Conservation (phyloP, 2,797 vertebrate genomes). For the Amphiprion clarkii region DNA sequence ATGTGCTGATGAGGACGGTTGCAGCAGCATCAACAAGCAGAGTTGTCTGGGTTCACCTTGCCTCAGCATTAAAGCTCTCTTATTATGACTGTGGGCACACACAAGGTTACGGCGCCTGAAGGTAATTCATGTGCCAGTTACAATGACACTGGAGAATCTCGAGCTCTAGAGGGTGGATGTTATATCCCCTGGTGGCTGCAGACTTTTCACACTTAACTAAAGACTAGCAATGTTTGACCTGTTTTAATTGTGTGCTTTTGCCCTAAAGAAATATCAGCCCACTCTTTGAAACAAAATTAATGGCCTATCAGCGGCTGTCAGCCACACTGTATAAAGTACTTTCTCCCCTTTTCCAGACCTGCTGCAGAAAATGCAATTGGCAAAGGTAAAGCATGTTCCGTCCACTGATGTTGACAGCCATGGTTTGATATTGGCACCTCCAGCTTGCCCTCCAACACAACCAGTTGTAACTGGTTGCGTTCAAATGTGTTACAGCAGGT, state of each 20-base stretch:
- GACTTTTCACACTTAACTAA: neutral
- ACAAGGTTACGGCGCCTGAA: constrained; percentile 1
- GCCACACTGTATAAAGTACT: too few species aligned
- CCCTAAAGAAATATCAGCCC: neutral
- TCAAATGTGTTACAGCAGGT: constrained; percentile 3
- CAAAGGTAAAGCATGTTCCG: neutral
- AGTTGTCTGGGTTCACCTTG: neutral
- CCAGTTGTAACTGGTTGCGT: neutral
- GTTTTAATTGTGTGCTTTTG: neutral
- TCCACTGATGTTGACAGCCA: neutral
- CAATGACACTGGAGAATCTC: neutral
- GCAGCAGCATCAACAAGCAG: neutral
- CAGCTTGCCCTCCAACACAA: neutral
- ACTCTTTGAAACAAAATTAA: constrained; percentile 14
- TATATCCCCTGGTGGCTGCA: neutral
- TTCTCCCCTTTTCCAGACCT: neutral
- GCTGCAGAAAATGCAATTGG: neutral
- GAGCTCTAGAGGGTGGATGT: neutral
- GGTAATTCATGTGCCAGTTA: constrained; percentile 18
- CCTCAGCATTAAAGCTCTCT: neutral
- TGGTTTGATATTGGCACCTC: neutral
- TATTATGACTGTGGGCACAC: neutral
- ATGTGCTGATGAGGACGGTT: neutral
- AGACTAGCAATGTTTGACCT: neutral
- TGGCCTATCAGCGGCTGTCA: neutral